Percentiles rank a stretch among this genome's conserved stretches.
Conservation (phyloP, 2,113 vertebrate species). For the Saccopteryx leptura region DNA sequence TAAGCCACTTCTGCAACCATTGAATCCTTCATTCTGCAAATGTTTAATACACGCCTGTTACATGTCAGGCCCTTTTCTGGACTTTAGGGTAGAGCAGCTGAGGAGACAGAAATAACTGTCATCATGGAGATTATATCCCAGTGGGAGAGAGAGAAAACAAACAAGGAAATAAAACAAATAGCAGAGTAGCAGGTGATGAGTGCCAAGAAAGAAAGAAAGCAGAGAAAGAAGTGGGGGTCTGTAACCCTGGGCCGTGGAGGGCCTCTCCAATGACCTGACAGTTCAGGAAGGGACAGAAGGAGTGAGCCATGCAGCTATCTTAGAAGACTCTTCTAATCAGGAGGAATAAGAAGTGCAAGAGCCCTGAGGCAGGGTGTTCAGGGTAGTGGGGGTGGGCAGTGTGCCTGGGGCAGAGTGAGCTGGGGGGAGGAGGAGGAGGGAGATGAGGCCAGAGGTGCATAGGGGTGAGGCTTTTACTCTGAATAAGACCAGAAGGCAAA, state of each 20-base stretch:
- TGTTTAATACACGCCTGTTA: not conserved
- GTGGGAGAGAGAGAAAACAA: not conserved
- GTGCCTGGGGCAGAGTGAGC: not conserved
- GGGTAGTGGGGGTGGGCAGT: not conserved
- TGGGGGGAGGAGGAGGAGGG: accelerated
- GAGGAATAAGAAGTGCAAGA: not conserved
- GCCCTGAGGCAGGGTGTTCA: not conserved
- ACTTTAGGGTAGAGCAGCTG: not conserved
- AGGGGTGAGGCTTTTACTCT: not conserved
- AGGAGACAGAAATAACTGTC: not conserved
- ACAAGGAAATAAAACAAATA: not conserved
- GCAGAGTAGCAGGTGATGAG: not conserved
- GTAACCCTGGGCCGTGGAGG: not conserved
- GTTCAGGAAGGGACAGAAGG: not conserved
- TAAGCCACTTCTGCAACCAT: not conserved
- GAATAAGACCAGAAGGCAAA: not conserved
- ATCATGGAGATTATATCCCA: not conserved
- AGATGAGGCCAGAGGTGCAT: not conserved
- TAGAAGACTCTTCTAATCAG: not conserved
- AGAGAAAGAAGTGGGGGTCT: not conserved
- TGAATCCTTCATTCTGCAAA: not conserved
- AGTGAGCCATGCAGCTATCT: not conserved
- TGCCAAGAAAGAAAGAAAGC: not conserved
- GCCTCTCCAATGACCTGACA: not conserved
- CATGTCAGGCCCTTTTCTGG: not conserved